phyloP scores from a whole-genome alignment of 2,113 vertebrate genomes.

The Tretioscincus oriximinensis region DNA sequence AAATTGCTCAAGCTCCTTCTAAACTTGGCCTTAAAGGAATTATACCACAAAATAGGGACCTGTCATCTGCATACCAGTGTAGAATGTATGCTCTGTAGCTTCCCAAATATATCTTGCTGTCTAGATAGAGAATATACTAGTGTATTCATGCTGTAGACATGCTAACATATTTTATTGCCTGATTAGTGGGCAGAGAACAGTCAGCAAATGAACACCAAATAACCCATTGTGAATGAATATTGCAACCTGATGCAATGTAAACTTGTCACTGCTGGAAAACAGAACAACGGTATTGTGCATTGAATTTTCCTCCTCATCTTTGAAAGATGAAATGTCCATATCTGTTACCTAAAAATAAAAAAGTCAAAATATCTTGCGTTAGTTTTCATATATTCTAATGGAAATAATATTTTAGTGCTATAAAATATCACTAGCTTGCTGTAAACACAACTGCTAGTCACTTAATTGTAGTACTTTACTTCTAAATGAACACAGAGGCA shows the following conservation, averaged over 20 bases:
- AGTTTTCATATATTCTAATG: neutral
- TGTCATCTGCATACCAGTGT: too few relatives aligned
- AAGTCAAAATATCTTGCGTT: neutral
- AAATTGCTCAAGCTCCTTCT: neutral
- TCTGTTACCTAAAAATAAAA: slow-evolving; percentile 75
- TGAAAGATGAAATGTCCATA: slow-evolving; percentile 82
- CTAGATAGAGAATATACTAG: neutral
- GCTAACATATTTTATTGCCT: neutral
- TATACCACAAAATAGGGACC: too few relatives aligned
- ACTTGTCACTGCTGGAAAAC: slow-evolving; percentile 94
- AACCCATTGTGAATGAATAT: neutral
- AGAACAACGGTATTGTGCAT: slow-evolving; percentile 99
- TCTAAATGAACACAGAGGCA: neutral
- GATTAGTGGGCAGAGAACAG: neutral
- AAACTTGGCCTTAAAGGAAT: too few relatives aligned
- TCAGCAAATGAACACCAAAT: neutral
- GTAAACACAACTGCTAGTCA: neutral
- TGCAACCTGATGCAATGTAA: slow-evolving; percentile 93
- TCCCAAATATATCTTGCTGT: neutral
- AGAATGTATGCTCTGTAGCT: neutral
- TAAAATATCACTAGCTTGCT: neutral
- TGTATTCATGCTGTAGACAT: too few relatives aligned
- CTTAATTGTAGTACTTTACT: neutral
- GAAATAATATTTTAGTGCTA: too few relatives aligned
- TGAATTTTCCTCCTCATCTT: slow-evolving; percentile 96